Conservation (phyloP, 2,888 invertebrate genomes). For the Noctua janthe region DNA sequence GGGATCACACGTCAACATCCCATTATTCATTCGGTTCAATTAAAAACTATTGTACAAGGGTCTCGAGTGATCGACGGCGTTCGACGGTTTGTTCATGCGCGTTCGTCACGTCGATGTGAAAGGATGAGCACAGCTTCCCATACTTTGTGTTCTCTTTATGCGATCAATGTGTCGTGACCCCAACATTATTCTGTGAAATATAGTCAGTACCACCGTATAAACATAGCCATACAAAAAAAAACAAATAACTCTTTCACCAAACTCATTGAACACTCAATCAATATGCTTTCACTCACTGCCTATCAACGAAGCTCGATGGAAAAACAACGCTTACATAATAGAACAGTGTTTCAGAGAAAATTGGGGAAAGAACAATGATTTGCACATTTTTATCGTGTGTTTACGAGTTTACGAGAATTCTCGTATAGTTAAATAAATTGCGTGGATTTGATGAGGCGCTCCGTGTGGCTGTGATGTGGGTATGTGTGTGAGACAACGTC, state of each 20-base stretch:
- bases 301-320: constrained; percentile 8
- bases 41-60: not conserved
- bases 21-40: not conserved
- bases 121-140: not conserved
- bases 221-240: not conserved
- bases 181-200: not conserved
- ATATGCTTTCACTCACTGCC: constrained; percentile 20
- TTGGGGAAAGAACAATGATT: constrained; percentile 54
- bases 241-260: constrained; percentile 17
- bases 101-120: not conserved
- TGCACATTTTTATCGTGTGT: constrained; percentile 59
- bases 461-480: constrained; percentile 21
- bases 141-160: not conserved
- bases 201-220: not conserved
- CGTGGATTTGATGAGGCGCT: constrained; percentile 53
- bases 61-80: not conserved
- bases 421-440: constrained; percentile 55
- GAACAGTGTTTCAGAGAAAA: constrained; percentile 21
- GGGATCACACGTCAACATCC: not conserved
- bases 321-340: constrained; percentile 43
- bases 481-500: not conserved
- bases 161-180: no score
- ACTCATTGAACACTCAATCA: constrained; percentile 33
- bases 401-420: constrained; percentile 52
- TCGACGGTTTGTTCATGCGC: not conserved